A percentile compares a stretch with the other conserved stretches of the same genome.
Evolutionary conservation across 2,113 vertebrate species (phyloP).

Genomic region (Nansenia antarctica): DNA sequence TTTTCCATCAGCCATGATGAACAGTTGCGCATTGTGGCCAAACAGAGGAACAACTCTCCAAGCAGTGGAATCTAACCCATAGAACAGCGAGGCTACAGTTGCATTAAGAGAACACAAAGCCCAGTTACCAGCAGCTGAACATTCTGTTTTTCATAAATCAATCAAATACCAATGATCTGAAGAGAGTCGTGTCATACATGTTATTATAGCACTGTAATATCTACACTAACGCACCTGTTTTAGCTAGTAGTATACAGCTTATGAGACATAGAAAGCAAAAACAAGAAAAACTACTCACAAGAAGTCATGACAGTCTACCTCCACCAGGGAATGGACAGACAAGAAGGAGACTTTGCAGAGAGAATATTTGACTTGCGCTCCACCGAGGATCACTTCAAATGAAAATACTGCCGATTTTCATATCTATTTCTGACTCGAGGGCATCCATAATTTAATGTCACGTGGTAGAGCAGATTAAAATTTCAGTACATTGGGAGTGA

Average conservation of each 20-base stretch:
- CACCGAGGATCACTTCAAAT: slow-evolving; percentile 85
- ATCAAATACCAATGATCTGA: neutral
- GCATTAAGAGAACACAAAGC: neutral
- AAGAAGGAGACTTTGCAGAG: slow-evolving; percentile 44
- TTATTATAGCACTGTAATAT: neutral
- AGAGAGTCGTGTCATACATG: neutral
- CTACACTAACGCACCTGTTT: neutral
- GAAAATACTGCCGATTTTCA: slow-evolving; percentile 83
- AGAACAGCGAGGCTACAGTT: neutral
- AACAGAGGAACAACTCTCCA: neutral
- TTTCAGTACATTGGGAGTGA: slow-evolving; percentile 83
- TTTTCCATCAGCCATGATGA: neutral
- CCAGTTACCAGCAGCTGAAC: neutral
- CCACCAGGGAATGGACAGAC: slow-evolving; percentile 26
- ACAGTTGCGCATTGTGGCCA: neutral
- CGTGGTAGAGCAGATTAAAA: slow-evolving; percentile 88
- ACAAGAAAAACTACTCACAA: slow-evolving; percentile 63
- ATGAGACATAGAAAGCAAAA: too few species aligned
- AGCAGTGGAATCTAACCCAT: neutral
- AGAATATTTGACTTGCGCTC: slow-evolving; percentile 81
- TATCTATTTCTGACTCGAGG: slow-evolving; percentile 87
- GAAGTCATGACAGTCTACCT: slow-evolving; percentile 44
- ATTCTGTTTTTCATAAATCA: neutral
- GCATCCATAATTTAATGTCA: slow-evolving; percentile 97
- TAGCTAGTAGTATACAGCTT: too few species aligned